Evolutionary conservation across 1,140 invertebrate species (phyloP).

Genomic region (Pseudomyrmex dendroicus): DNA sequence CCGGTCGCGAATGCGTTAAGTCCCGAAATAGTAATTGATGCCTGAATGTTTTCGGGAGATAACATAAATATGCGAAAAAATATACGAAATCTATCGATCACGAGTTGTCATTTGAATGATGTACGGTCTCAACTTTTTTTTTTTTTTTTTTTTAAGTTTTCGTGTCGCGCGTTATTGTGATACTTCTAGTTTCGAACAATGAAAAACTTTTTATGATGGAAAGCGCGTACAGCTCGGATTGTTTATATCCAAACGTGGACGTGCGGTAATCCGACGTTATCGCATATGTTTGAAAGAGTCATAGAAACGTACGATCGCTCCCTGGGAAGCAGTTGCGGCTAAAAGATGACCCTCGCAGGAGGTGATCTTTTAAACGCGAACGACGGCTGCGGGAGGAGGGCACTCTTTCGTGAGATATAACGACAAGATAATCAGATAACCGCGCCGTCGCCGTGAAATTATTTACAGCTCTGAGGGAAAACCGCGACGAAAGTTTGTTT

Average conservation of each 20-base stretch:
- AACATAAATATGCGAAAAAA: too few relatives aligned
- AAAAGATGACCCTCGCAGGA: conserved; percentile 62
- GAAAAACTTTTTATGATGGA: conserved; percentile 31
- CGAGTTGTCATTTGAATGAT: too few relatives aligned
- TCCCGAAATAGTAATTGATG: too few relatives aligned
- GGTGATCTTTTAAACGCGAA: conserved; percentile 68
- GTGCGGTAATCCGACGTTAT: conserved; percentile 45
- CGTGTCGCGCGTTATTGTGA: background rate
- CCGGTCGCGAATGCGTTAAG: too few relatives aligned
- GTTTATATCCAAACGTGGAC: conserved; percentile 26
- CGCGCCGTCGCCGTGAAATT: background rate
- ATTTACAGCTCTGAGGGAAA: background rate
- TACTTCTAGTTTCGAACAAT: background rate
- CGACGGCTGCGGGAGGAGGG: background rate
- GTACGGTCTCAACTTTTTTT: background rate
- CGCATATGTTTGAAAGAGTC: conserved; percentile 63
- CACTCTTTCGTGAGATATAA: conserved; percentile 36
- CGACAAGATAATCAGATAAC: conserved; percentile 53
- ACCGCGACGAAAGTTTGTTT: conserved; percentile 17
- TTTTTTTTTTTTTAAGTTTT: conserved; percentile 14
- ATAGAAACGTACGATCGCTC: conserved; percentile 63
- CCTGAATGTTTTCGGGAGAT: too few relatives aligned
- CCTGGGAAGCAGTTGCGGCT: conserved; percentile 58
- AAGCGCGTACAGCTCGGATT: conserved; percentile 10
- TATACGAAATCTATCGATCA: too few relatives aligned